Conservation (phyloP, 2,888 invertebrate species). For the Stenoptilia bipunctidactyla region DNA sequence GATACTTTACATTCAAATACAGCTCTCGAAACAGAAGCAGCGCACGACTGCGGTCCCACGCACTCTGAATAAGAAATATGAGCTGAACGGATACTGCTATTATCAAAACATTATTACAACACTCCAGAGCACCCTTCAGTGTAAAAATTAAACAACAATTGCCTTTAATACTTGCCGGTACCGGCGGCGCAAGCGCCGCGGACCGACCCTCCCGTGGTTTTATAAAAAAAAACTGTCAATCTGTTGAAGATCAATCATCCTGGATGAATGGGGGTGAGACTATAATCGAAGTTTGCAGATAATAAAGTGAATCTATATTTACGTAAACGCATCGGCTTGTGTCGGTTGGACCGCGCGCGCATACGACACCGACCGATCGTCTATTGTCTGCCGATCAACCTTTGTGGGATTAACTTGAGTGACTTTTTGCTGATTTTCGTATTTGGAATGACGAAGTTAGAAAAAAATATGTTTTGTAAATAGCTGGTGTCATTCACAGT, state of each 20-base stretch:
- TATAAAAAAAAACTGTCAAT: slow-evolving; percentile 68
- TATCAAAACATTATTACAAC: slow-evolving; percentile 72
- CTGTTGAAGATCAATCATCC: slow-evolving; percentile 68
- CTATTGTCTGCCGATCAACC: slow-evolving; percentile 31
- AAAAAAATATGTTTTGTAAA: too few species aligned
- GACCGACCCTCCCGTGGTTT: slow-evolving; percentile 47
- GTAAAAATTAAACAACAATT: slow-evolving; percentile 72
- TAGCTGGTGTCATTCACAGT: too few species aligned
- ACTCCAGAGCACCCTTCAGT: slow-evolving; percentile 63
- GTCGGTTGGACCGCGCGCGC: slow-evolving; percentile 49
- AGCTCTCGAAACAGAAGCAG: slow-evolving; percentile 31
- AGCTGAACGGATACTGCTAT: slow-evolving; percentile 67
- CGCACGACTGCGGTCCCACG: slow-evolving; percentile 44
- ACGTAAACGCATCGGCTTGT: slow-evolving; percentile 64
- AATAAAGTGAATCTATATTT: slow-evolving; percentile 62
- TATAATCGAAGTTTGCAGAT: slow-evolving; percentile 59
- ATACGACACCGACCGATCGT: slow-evolving; percentile 43
- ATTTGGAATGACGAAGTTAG: background rate
- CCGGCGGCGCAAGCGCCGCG: too few species aligned
- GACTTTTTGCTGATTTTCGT: slow-evolving; percentile 33
- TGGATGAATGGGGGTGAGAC: slow-evolving; percentile 59
- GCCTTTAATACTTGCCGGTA: slow-evolving; percentile 65
- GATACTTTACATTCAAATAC: slow-evolving; percentile 42
- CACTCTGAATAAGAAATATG: slow-evolving; percentile 68
- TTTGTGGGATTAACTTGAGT: slow-evolving; percentile 39